Evolutionary conservation across 1,140 invertebrate genomes (phyloP), one percentile per base, ranked within the genome.

Genomic region (Ips nitidus): DNA sequence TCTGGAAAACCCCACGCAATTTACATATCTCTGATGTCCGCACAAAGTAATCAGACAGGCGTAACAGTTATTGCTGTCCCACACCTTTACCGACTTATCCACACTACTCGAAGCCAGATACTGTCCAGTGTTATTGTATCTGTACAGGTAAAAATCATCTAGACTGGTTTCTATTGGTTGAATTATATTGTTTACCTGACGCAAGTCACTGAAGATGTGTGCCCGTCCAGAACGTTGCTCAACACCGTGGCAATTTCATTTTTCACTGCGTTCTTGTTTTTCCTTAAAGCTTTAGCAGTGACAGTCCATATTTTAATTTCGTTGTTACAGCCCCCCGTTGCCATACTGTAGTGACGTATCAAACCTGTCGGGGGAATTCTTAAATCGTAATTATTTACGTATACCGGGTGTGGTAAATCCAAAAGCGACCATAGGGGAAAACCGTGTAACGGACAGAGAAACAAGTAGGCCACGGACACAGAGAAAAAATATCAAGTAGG

Each of bases 301-400:
- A 92, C 83, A 52, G 86, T 84, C 91, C 91, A 94, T 5, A 93
- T 74, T 78, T 90, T 90, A 1, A 92, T 84, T n/a, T 83, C 77
- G 75, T 90, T 85, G 78, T 91, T 91, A 73, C 90, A 90, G 2
- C 91, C 91, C 75, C 89, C 84, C 2, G 87, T 86, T 6, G 88
- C 88, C 66, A 91, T 74, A 52, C 86, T 81, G 76, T 89, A 90
- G 8, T 80, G 71, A 70, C 81, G 83, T 4, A 78, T 77, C 41
- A 82, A 22, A 22, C 22, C 22, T 22, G 22, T 22, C 22, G 0
- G 22, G 22, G 22, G 22, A 22, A 22, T 22, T 22, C 22, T 22
- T 22, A 22, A 22, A 22, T 22, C 22, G 22, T 22, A 22, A 22
- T 22, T 22, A 22, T 22, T 22, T 22, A 22, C 22, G 22, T 22